Evolutionary conservation across 2,888 invertebrate species (phyloP).

Genomic region (Andrena bicolor): DNA sequence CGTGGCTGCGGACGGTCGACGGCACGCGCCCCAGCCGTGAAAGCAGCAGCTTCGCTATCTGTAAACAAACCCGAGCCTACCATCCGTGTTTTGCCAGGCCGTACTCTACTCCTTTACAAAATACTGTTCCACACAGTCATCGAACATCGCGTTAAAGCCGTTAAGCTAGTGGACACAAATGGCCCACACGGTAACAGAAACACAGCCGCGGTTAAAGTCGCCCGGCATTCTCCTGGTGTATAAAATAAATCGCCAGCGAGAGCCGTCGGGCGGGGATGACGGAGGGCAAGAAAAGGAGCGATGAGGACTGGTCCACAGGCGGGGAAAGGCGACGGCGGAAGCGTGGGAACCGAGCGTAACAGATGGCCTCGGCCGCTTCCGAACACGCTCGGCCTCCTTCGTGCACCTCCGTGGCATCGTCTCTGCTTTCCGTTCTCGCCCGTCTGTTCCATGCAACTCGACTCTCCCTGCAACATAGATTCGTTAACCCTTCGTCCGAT

Average conservation of each 20-base stretch:
- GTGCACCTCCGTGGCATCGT: constrained; percentile 64
- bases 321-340: constrained; percentile 79
- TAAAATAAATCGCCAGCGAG: constrained; percentile 55
- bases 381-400: constrained; percentile 76
- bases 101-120: neutral
- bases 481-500: constrained; percentile 8
- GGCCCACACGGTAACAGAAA: constrained; percentile 38
- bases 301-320: constrained; percentile 65
- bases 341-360: constrained; percentile 84
- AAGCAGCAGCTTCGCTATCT: constrained; percentile 7
- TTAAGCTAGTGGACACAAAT: constrained; percentile 35
- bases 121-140: neutral
- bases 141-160: neutral
- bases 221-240: constrained; percentile 48
- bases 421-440: constrained; percentile 59
- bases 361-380: constrained; percentile 80
- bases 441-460: constrained; percentile 36
- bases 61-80: constrained; percentile 21
- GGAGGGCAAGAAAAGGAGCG: constrained; percentile 59
- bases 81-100: neutral
- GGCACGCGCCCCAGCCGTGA: constrained; percentile 47
- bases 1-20: constrained; percentile 6
- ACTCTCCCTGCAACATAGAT: constrained; percentile 47
- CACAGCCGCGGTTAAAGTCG: constrained; percentile 50
- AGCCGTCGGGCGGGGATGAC: constrained; percentile 26